These are phyloP conservation scores for Ammospiza caudacuta DNA, from an alignment of 2,113 vertebrate genomes.

Conservation along the genomic window DNA sequence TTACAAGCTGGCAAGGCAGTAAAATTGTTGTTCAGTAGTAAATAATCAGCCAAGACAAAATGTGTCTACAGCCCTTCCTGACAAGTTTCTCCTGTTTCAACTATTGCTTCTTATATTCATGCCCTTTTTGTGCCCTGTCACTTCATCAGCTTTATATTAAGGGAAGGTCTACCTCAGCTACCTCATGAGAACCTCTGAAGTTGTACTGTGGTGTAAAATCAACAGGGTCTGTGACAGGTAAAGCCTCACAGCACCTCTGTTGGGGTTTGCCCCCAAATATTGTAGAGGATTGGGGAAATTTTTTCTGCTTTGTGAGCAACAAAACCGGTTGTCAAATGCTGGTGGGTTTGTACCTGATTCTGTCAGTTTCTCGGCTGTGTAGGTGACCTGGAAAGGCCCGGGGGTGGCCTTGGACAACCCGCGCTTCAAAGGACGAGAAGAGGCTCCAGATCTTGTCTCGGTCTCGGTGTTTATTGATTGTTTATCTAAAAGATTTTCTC, in stretches of 20 bases:
- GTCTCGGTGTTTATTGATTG: too few species aligned
- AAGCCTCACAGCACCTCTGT: not conserved
- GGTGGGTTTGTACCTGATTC: constrained; percentile 40
- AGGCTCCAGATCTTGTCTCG: too few species aligned
- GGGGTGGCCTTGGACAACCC: too few species aligned
- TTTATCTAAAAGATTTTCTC: too few species aligned
- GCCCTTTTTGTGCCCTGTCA: not conserved
- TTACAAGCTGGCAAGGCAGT: not conserved
- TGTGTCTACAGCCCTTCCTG: not conserved
- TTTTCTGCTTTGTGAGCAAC: constrained; percentile 6
- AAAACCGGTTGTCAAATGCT: constrained; percentile 12
- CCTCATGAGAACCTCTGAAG: not conserved
- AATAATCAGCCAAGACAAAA: not conserved
- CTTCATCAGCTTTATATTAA: not conserved
- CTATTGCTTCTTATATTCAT: not conserved
- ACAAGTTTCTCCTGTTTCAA: not conserved
- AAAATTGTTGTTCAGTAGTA: not conserved
- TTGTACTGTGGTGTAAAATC: not conserved
- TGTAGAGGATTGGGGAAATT: not conserved
- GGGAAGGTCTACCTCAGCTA: not conserved
- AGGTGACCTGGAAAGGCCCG: too few species aligned
- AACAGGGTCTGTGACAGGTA: not conserved
- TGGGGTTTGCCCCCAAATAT: constrained; percentile 9
- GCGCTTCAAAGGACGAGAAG: too few species aligned
- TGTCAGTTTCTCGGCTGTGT: not conserved